A percentile compares a stretch with the other conserved stretches of the same genome.
Evolutionary conservation across 2,888 invertebrate species (phyloP).

Genomic region (Balanococcus diminutus): DNA sequence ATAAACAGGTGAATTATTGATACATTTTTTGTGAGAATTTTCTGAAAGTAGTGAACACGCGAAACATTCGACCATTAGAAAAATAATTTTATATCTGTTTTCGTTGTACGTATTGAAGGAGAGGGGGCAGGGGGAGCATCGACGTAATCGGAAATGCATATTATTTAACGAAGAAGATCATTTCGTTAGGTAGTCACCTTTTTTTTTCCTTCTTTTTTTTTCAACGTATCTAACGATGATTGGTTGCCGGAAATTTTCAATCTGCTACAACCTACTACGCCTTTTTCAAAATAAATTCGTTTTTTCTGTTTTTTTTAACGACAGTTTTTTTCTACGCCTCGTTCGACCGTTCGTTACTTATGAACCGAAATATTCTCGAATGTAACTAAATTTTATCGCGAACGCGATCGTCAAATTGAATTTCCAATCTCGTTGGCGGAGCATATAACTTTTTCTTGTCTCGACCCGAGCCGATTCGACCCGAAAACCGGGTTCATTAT

Average conservation of each 20-base stretch:
- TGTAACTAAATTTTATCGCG: neutral
- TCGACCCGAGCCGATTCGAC: too few species aligned
- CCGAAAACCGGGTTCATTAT: slow-evolving; percentile 11
- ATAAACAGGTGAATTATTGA: too few species aligned
- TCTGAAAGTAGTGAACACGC: too few species aligned
- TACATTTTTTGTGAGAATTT: too few species aligned
- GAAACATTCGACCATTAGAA: neutral
- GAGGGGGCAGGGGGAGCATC: neutral
- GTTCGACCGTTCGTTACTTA: slow-evolving; percentile 8
- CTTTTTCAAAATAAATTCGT: slow-evolving; percentile 15
- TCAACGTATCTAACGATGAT: neutral
- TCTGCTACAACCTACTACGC: slow-evolving; percentile 8
- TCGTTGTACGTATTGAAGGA: neutral
- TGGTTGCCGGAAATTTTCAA: neutral
- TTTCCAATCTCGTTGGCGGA: neutral
- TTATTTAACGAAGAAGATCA: neutral
- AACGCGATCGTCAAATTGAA: slow-evolving; percentile 9
- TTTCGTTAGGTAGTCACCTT: neutral
- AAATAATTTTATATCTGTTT: neutral
- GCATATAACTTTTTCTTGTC: neutral
- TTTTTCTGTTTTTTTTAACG: neutral
- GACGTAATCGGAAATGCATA: neutral
- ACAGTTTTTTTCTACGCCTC: neutral
- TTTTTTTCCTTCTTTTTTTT: too few species aligned
- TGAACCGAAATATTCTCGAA: slow-evolving; percentile 24